Percentiles rank a stretch among this genome's conserved stretches.
Evolutionary conservation across 2,888 invertebrate genomes (phyloP).

Genomic region (Drosophila multiciliata): DNA sequence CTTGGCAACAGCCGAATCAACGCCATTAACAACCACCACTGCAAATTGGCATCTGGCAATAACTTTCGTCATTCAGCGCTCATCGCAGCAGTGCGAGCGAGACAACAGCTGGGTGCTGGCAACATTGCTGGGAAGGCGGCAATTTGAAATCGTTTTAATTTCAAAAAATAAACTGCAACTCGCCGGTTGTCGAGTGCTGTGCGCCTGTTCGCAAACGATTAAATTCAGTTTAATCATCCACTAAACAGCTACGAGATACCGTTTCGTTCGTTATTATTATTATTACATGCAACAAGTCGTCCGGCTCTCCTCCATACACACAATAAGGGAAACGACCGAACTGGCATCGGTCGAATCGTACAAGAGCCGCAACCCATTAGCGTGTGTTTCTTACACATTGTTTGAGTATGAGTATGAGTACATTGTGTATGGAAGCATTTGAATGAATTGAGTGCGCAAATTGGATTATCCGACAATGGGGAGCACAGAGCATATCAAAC

Average conservation of each 20-base stretch:
- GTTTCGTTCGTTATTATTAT: slow-evolving; percentile 81
- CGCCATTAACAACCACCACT: slow-evolving; percentile 9
- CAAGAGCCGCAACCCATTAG: slow-evolving; percentile 15
- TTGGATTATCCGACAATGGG: slow-evolving; percentile 70
- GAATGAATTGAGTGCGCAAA: slow-evolving; percentile 53
- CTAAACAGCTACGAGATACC: slow-evolving; percentile 82
- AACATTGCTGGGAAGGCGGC: slow-evolving; percentile 50
- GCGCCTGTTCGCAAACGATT: slow-evolving; percentile 85
- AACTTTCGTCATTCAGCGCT: not conserved
- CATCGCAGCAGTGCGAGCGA: slow-evolving; percentile 44
- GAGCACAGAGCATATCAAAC: slow-evolving; percentile 49
- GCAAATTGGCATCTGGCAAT: slow-evolving; percentile 53
- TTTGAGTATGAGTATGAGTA: not conserved
- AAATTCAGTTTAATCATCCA: slow-evolving; percentile 85
- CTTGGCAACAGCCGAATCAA: slow-evolving; percentile 4
- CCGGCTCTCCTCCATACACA: slow-evolving; percentile 25
- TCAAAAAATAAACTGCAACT: slow-evolving; percentile 46
- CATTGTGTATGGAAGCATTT: slow-evolving; percentile 15
- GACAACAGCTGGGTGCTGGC: slow-evolving; percentile 48
- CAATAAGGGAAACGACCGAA: slow-evolving; percentile 32
- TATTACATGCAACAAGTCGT: slow-evolving; percentile 78
- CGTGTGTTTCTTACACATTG: slow-evolving; percentile 12
- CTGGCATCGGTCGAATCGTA: slow-evolving; percentile 13
- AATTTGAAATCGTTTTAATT: slow-evolving; percentile 76
- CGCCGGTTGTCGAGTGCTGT: slow-evolving; percentile 61